Base-by-base conservation (phyloP, 2,888 invertebrate species). In the Drosophila austrosaltans region DNA sequence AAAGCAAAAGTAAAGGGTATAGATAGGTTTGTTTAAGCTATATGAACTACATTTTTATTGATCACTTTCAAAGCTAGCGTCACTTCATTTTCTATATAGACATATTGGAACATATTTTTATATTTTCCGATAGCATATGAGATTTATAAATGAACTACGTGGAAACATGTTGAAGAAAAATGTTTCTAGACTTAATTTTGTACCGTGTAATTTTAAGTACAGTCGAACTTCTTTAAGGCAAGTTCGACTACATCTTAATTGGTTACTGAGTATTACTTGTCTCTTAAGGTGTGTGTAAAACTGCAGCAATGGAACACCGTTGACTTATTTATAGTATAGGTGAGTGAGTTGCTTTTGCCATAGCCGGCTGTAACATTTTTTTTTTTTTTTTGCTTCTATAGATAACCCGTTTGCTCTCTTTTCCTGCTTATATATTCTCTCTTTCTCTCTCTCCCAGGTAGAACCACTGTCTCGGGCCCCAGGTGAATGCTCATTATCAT, bases 401-500 rank as follows among this genome's bases (percentile, higher is more conserved):
- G n/a, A 66, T 40, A 75, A 73, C 72, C 63, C 68, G 70, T 57
- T 67, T 56, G 83, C 86, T 48, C 81, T 86, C 86, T 75, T 22
- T 28, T 57, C 44, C 42, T 56, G 28, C 39, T 42, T 36, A 6
- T 22, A 25, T 39, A 48, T 65, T 30, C 53, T 63, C 25, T 36
- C 8, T 12, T 1, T 28, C 16, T 8, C n/a, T 62, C 61, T 66
- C 56, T 20, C 42, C 36, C 22, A 16, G 48, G 22, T 48, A 48
- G 48, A 48, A 48, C 48, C 48, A 48, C 22, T 66, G 39, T 57
- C 62, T 53, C 1, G 22, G 44, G 20, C 10, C 40, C 65, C 40
- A 60, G 67, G 44, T n/a, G 25, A 53, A 44, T 61, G 44, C 74
- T 79, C 71, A 85, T 82, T 82, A 82, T 77, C 80, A 85, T 82